Evolutionary conservation across 2,888 invertebrate species (phyloP).

Genomic region (Ormyrus thymus): DNA sequence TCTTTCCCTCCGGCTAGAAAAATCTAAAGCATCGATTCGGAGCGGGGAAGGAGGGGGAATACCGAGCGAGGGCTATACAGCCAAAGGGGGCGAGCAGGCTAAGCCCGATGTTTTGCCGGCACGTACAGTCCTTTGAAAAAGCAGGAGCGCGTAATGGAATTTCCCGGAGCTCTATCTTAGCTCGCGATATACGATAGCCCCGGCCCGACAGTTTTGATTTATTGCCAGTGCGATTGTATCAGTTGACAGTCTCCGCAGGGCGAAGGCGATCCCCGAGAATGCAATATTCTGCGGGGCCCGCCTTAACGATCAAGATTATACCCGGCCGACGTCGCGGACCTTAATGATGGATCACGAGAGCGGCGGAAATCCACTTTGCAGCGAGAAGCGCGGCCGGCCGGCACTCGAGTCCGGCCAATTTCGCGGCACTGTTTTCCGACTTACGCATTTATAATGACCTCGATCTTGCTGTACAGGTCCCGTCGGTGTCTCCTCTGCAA

Average conservation of each 20-base stretch:
- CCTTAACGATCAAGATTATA: constrained; percentile 27
- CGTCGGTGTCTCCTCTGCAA: constrained; percentile 80
- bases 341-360: constrained; percentile 42
- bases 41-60: constrained; percentile 52
- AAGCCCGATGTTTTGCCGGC: constrained; percentile 47
- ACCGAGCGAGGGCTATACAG: constrained; percentile 18
- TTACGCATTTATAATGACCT: constrained; percentile 83
- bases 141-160: constrained; percentile 19
- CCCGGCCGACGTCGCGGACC: not conserved
- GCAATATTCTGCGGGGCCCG: constrained; percentile 34
- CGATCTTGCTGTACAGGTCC: constrained; percentile 82
- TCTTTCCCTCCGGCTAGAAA: constrained; percentile 47
- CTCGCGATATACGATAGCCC: not conserved
- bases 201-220: constrained; percentile 49
- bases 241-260: constrained; percentile 21
- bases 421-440: constrained; percentile 62
- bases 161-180: constrained; percentile 23
- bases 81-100: not conserved
- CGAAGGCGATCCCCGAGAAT: constrained; percentile 26
- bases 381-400: too few relatives aligned
- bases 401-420: too few relatives aligned
- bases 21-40: constrained; percentile 65
- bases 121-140: not conserved
- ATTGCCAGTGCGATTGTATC: constrained; percentile 45
- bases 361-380: too few relatives aligned